phyloP scores from a whole-genome alignment of 2,113 vertebrate species.

The Phrynocephalus versicolor region DNA sequence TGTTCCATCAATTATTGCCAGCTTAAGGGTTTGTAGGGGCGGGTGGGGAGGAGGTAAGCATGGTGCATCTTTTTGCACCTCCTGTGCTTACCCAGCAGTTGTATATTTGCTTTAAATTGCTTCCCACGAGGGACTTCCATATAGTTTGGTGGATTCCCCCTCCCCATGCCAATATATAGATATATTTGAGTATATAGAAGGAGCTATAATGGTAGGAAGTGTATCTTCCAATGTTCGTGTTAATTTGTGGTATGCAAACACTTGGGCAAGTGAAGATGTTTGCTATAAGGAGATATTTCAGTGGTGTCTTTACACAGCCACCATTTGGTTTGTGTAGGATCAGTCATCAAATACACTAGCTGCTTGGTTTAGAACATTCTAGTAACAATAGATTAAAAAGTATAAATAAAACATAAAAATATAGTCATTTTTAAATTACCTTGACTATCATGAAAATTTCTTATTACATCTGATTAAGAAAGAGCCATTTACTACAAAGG shows the following conservation, averaged over 20 bases:
- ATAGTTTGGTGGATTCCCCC: not conserved
- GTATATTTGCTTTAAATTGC: not conserved
- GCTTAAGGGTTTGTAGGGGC: not conserved
- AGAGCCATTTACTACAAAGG: not conserved
- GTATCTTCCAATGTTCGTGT: not conserved
- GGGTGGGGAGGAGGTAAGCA: not conserved
- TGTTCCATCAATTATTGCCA: not conserved
- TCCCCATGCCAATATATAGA: not conserved
- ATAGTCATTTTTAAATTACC: not conserved
- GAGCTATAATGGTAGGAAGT: not conserved
- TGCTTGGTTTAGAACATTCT: conserved; percentile 3
- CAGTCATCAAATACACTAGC: not conserved
- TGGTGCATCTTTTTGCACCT: not conserved
- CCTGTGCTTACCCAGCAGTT: not conserved
- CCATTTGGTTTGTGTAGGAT: not conserved
- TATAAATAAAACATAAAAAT: not conserved
- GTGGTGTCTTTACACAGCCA: not conserved
- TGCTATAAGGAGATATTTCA: not conserved
- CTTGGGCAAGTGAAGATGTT: not conserved
- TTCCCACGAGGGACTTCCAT: not conserved
- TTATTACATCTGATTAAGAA: not conserved
- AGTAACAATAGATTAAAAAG: not conserved
- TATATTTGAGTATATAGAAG: not conserved
- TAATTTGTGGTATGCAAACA: not conserved
- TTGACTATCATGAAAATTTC: not conserved